phyloP scores from a whole-genome alignment of 64 coral and sea anemone genomes.

The Actinia tenebrosa region DNA sequence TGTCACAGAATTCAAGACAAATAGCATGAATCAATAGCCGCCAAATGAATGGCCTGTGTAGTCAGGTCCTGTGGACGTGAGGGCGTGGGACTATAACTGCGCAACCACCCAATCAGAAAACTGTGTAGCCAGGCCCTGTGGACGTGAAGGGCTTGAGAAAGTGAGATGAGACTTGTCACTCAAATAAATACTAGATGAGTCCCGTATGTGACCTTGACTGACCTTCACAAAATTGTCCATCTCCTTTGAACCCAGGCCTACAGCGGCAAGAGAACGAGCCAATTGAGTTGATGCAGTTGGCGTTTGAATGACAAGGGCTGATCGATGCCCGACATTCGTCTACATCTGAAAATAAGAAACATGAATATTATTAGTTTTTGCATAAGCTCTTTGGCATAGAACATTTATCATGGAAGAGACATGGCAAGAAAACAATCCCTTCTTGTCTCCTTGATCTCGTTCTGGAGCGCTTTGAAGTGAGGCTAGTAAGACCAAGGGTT shows the following conservation, averaged over 20 bases:
- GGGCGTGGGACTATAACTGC: neutral
- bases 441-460: too few relatives aligned
- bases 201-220: neutral
- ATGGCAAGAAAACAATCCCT: too few relatives aligned
- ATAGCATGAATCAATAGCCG: neutral
- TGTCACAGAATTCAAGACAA: neutral
- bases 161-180: too few relatives aligned
- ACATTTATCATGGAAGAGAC: too few relatives aligned
- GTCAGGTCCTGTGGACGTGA: neutral
- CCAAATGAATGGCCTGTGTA: neutral
- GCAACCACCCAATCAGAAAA: neutral
- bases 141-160: neutral
- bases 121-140: neutral
- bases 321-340: slow-evolving; percentile 28
- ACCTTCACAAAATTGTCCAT: slow-evolving; percentile 40
- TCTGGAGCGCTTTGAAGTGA: too few relatives aligned
- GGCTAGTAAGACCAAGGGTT: too few relatives aligned
- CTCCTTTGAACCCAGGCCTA: slow-evolving; percentile 37
- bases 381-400: too few relatives aligned
- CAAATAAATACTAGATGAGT: too few relatives aligned
- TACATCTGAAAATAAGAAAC: slow-evolving; percentile 15
- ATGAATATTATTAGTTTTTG: neutral
- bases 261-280: slow-evolving; percentile 50
- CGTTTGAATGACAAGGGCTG: slow-evolving; percentile 35
- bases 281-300: slow-evolving; percentile 30